Conservation (phyloP, 2,113 vertebrate species). For the Ornithorhynchus anatinus region DNA sequence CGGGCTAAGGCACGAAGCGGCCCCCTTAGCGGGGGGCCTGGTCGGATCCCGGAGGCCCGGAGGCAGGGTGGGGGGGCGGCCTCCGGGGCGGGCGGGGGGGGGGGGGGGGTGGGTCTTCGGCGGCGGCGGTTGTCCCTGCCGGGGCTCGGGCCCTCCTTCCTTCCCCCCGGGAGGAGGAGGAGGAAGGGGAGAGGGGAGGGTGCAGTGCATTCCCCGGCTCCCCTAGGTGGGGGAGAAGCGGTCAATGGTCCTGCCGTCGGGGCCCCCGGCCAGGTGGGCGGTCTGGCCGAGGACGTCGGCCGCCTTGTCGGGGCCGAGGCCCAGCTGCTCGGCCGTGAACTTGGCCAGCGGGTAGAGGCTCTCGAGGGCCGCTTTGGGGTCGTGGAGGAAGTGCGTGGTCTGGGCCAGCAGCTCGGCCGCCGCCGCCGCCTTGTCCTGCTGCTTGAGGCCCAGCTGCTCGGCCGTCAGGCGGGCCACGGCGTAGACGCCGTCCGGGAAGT, state of each 20-base stretch:
- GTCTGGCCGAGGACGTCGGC: constrained; percentile 85
- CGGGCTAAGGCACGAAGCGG: constrained; percentile 59
- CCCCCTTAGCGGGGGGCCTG: not conserved
- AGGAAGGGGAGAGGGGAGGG: not conserved
- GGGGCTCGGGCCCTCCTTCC: not conserved
- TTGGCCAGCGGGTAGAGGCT: constrained; percentile 94
- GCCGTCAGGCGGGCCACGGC: constrained; percentile 93
- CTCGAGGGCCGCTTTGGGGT: constrained; percentile 89
- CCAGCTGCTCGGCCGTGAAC: constrained; percentile 90
- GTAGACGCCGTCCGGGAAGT: constrained; percentile 92
- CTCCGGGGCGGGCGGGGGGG: constrained; percentile 11
- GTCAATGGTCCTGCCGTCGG: constrained; percentile 86
- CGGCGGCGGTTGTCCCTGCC: not conserved
- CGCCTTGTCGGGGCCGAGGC: constrained; percentile 89
- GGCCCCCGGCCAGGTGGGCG: constrained; percentile 73
- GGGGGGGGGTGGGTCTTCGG: constrained; percentile 7
- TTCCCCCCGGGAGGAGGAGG: constrained; percentile 14
- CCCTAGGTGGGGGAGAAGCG: constrained; percentile 91
- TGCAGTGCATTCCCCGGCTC: constrained; percentile 15
- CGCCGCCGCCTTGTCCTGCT: constrained; percentile 89
- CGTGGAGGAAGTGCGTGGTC: constrained; percentile 90
- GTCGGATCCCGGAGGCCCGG: constrained; percentile 21
- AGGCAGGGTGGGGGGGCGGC: constrained; percentile 2
- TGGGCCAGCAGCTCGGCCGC: constrained; percentile 89
- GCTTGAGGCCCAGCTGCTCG: constrained; percentile 88